These are phyloP conservation scores for Paraplagusia blochii DNA, from an alignment of 2,113 vertebrate species.

Conservation along the genomic window DNA sequence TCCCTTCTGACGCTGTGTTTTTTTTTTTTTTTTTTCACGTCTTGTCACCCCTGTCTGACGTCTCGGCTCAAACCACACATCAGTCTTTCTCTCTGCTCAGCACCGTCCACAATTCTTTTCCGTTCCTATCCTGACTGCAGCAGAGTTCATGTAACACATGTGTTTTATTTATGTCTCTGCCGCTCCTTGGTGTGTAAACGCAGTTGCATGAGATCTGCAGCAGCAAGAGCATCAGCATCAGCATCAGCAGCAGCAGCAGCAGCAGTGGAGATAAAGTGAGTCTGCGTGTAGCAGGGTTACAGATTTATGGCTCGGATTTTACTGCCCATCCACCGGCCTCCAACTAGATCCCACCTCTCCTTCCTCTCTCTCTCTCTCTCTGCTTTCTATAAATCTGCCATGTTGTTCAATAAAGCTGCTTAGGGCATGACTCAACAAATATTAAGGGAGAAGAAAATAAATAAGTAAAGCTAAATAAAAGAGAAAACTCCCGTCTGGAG, in stretches of 20 bases:
- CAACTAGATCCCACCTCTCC: constrained; percentile 24
- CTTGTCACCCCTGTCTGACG: constrained; percentile 1
- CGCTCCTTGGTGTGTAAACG: constrained; percentile 9
- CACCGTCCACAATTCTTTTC: constrained; percentile 23
- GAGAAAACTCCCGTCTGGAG: constrained; percentile 34
- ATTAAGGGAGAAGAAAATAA: constrained; percentile 66
- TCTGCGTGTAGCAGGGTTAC: constrained; percentile 58
- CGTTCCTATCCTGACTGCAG: constrained; percentile 3
- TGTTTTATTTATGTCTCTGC: constrained; percentile 50
- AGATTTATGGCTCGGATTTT: constrained; percentile 72
- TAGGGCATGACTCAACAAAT: constrained; percentile 70
- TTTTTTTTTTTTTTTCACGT: not conserved
- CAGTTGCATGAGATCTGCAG: constrained; percentile 16
- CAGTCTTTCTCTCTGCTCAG: not conserved
- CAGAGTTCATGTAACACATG: constrained; percentile 44
- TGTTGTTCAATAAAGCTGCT: constrained; percentile 61
- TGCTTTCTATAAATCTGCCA: constrained; percentile 62
- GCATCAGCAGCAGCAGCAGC: constrained; percentile 38
- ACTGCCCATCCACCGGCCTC: constrained; percentile 52
- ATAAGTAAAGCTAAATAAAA: constrained; percentile 65
- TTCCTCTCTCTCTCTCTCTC: constrained; percentile 8
- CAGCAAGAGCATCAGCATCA: constrained; percentile 28
- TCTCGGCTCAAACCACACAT: not conserved
- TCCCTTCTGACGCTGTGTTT: constrained; percentile 1
- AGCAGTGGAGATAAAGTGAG: constrained; percentile 60